phyloP scores from a whole-genome alignment of 2,888 invertebrate genomes.

The Noctua comes region DNA sequence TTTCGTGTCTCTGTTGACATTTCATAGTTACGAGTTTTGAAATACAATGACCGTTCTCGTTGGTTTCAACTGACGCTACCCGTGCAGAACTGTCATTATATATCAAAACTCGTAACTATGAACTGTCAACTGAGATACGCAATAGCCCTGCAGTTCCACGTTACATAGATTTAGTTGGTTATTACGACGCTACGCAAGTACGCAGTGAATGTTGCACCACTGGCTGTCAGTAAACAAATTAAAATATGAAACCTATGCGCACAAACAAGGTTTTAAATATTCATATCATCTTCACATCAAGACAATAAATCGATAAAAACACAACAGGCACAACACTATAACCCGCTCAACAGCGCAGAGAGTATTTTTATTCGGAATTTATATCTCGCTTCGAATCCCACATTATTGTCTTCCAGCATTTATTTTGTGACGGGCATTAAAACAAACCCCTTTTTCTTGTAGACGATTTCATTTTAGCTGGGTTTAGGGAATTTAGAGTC shows the following conservation, averaged over 20 bases:
- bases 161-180: background rate
- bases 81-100: too few species aligned
- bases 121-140: too few species aligned
- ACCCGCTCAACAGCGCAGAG: slow-evolving; percentile 71
- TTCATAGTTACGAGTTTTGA: too few species aligned
- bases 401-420: slow-evolving; percentile 89
- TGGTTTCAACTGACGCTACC: too few species aligned
- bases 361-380: slow-evolving; percentile 90
- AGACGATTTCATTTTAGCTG: slow-evolving; percentile 89
- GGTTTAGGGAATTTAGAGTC: slow-evolving; percentile 89
- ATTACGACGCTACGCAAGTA: background rate
- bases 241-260: background rate
- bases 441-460: slow-evolving; percentile 90
- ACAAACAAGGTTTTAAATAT: background rate
- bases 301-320: slow-evolving; percentile 60
- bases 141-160: background rate
- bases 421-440: slow-evolving; percentile 90
- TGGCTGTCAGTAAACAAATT: background rate
- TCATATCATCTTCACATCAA: background rate
- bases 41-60: too few species aligned
- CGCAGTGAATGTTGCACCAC: background rate
- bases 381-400: slow-evolving; percentile 88
- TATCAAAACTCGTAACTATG: too few species aligned
- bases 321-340: slow-evolving; percentile 70
- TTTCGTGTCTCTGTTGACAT: too few species aligned